phyloP scores from a whole-genome alignment of 1,140 invertebrate species.

The Nasonia giraulti region DNA sequence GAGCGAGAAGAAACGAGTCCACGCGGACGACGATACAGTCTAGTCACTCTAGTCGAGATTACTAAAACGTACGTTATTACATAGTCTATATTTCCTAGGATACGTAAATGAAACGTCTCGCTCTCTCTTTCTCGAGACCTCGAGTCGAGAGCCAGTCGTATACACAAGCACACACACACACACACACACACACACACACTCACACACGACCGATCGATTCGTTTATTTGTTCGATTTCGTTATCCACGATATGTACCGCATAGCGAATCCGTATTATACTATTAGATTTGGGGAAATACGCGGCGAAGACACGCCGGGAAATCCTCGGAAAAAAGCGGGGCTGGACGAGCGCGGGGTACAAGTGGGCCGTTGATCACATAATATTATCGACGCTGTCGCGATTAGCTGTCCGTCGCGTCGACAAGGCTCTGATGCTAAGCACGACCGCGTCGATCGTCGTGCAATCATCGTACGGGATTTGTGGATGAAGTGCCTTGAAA shows the following conservation, averaged over 20 bases:
- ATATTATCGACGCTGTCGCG: neutral
- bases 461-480: neutral
- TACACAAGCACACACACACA: no score
- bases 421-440: neutral
- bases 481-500: slow-evolving; percentile 37
- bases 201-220: neutral
- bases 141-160: no score
- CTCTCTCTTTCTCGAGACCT: slow-evolving; percentile 49
- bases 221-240: neutral
- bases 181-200: no score
- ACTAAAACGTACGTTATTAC: slow-evolving; percentile 45
- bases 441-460: neutral
- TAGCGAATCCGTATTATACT: neutral
- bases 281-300: neutral
- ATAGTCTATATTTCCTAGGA: slow-evolving; percentile 53
- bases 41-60: slow-evolving; percentile 72
- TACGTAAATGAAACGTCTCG: slow-evolving; percentile 38
- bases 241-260: neutral
- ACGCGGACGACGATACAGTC: slow-evolving; percentile 69
- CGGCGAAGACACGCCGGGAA: neutral
- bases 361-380: neutral
- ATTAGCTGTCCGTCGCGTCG: neutral
- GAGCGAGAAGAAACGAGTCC: slow-evolving; percentile 48
- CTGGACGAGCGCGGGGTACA: neutral
- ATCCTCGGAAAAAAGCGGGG: neutral